Evolutionary conservation across 2,888 invertebrate genomes (phyloP).

Genomic region (Sarcophaga rosellei): DNA sequence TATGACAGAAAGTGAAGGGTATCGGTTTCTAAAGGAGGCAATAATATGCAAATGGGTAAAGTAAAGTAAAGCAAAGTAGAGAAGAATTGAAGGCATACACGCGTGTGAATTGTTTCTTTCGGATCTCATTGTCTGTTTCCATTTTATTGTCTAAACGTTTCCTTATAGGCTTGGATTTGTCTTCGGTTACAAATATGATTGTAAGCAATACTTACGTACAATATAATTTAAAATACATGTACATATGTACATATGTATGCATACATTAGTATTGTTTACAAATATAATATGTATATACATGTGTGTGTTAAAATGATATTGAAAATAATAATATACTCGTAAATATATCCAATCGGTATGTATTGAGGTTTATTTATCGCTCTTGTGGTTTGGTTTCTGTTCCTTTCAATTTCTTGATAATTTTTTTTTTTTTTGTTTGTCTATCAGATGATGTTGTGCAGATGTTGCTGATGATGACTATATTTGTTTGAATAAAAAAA

Average conservation of each 20-base stretch:
- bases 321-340: background rate
- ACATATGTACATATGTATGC: background rate
- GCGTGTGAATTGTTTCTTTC: slow-evolving; percentile 27
- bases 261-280: too few relatives aligned
- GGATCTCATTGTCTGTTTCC: background rate
- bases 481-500: slow-evolving; percentile 52
- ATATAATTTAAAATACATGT: background rate
- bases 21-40: slow-evolving; percentile 20
- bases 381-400: slow-evolving; percentile 30
- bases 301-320: background rate
- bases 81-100: slow-evolving; percentile 19
- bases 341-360: background rate
- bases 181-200: background rate
- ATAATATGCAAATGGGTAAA: slow-evolving; percentile 53
- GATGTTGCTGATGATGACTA: background rate
- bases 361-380: slow-evolving; percentile 20
- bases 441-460: background rate
- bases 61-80: background rate
- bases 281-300: too few relatives aligned
- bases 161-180: slow-evolving; percentile 13
- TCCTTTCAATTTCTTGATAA: slow-evolving; percentile 14
- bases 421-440: background rate
- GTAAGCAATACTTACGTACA: background rate
- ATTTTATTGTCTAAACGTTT: slow-evolving; percentile 21
- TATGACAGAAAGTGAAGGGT: background rate